Base-by-base conservation (phyloP, 2,888 invertebrate species). In the Cecidostiba fungosa region DNA sequence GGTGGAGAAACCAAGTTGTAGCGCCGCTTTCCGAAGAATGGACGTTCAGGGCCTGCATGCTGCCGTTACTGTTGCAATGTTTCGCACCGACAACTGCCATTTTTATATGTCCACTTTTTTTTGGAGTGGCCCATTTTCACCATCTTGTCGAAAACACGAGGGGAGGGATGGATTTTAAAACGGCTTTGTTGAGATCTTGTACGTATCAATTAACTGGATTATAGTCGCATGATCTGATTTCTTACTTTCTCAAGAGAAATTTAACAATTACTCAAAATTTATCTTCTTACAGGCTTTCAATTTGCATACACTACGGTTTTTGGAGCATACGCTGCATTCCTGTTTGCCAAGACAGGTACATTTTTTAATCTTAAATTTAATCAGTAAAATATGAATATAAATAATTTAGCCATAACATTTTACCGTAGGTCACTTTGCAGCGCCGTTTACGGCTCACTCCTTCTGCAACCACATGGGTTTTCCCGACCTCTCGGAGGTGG, bases 401-500 rank as follows among this genome's bases (percentile, higher is more conserved):
- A 6, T n/a, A 23, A 59, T 59, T 19, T 8, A 59, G 85, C 29
- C 12, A 81, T 50, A 82, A 85, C 59, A 77, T 86, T 78, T 77
- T 86, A 81, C 94, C 94, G 39, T 94, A 96, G 98, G 98, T 59
- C 98, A 99, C 93, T 96, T 99, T 89, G 94, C 96, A 26, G 97
- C 98, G 0, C 97, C 98, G 3, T 96, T 98, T 89, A 93, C 98
- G 23, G 98, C 97, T 1, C 99, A 99, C 93, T 97, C 98, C 50
- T 98, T 98, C 93, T 99, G 99, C 94, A 99, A 99, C 93, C 97
- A 98, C 93, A 98, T 99, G 98, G 99, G 99, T 10, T 97, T 99
- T 91, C 99, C 99, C 0, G 97, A 98, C 92, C 95, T 99, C 88
- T 94, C 95, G 3, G 98, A 97, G 91, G 94, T 97, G 4, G 92